phyloP scores from a whole-genome alignment of 2,797 vertebrate species.

The Sparus aurata region DNA sequence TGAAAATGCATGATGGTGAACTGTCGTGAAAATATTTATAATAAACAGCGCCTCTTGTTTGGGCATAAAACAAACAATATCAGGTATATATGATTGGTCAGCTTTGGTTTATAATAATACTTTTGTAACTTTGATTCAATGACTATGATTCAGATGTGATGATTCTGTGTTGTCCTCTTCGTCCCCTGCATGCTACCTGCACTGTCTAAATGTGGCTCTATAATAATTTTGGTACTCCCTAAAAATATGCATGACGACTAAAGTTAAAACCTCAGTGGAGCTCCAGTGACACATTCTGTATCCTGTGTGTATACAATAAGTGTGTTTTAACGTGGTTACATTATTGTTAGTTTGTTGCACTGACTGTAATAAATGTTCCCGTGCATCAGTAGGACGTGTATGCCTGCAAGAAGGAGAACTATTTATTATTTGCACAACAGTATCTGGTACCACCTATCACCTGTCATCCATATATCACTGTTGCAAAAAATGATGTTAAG shows the following conservation, averaged over 20 bases:
- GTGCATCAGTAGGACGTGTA: constrained; percentile 27
- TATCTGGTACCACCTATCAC: constrained; percentile 22
- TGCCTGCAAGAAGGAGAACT: constrained; percentile 32
- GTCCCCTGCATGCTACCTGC: constrained; percentile 76
- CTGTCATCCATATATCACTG: constrained; percentile 18
- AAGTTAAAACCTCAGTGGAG: constrained; percentile 37
- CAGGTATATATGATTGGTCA: constrained; percentile 67
- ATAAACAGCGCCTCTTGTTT: constrained; percentile 68
- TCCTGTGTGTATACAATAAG: constrained; percentile 32
- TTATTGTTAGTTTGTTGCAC: constrained; percentile 28
- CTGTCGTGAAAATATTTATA: constrained; percentile 66
- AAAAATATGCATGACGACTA: constrained; percentile 73
- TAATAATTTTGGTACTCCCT: constrained; percentile 43
- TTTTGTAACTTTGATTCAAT: constrained; percentile 60
- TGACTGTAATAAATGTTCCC: constrained; percentile 30
- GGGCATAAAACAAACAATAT: constrained; percentile 75
- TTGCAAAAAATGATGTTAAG: constrained; percentile 29
- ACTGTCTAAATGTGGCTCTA: constrained; percentile 53
- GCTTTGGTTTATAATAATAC: constrained; percentile 58
- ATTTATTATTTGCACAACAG: constrained; percentile 35
- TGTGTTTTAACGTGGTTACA: constrained; percentile 36
- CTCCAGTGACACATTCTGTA: constrained; percentile 55
- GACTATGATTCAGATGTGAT: constrained; percentile 39
- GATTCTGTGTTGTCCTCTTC: constrained; percentile 33
- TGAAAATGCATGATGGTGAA: constrained; percentile 77